Base-by-base conservation (phyloP, 1,140 invertebrate genomes). In the Helicoverpa zea region DNA sequence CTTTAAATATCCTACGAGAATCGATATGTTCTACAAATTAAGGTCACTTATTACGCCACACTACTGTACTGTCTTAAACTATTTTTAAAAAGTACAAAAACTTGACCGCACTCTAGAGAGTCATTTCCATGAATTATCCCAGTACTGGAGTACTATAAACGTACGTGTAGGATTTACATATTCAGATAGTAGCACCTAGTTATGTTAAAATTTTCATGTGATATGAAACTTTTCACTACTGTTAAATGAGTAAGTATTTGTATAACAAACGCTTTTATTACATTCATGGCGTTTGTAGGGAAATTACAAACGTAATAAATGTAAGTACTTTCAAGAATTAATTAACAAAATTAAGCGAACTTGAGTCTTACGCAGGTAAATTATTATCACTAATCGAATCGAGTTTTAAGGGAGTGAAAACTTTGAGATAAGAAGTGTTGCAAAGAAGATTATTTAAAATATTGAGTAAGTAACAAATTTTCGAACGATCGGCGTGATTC, bases 401-500 rank as follows among this genome's bases (percentile, higher is more conserved):
- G 35, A 82, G 58, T 54, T 43, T 80, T 75, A 81, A 70, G 47
- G 70, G 59, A 81, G 75, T 81, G 81, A 49, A 86, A 86, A 84
- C 74, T 86, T 87, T 82, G 11, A 86, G 90, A 92, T 93, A 93
- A 90, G 89, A 86, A 85, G 76, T 84, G 83, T 84, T 79, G 84
- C 81, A 81, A 86, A 88, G 85, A 77, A 88, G 89, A 91, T 91
- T 89, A 87, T 94, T 94, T 92, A 90, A 94, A 94, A 92, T 92
- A 90, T 91, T 86, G 86, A 85, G 87, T 87, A 86, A 91, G 90
- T 92, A 88, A 90, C 91, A 92, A 94, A 94, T 94, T 94, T 91
- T 88, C 89, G 87, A 92, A 89, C 89, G 92, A 91, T 91, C 90
- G 90, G 87, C 91, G 89, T 90, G 90, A 92, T 94, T 94, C 91